phyloP scores from a whole-genome alignment of 2,888 invertebrate genomes.

The Hirtodrosophila histrioides region DNA sequence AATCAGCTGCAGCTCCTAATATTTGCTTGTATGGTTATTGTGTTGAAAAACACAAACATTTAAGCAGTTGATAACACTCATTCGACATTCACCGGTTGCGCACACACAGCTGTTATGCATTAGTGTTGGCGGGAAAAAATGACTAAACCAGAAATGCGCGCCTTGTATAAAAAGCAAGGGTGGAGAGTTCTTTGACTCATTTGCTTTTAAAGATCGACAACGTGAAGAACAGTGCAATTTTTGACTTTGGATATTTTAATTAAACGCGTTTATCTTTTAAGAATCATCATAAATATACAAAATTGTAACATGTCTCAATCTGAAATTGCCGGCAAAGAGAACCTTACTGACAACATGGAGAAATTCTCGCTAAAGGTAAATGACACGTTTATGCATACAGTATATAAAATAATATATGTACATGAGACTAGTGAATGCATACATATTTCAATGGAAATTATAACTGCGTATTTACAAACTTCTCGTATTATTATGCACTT shows the following conservation, averaged over 20 bases:
- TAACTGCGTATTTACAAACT: too few species aligned
- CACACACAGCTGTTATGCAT: conserved; percentile 29
- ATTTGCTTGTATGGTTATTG: background rate
- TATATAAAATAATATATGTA: too few species aligned
- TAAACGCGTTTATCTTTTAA: conserved; percentile 10
- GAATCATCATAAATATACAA: conserved; percentile 10
- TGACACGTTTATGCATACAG: conserved; percentile 45
- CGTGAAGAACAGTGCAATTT: background rate
- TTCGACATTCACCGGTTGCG: conserved; percentile 34
- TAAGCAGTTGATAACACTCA: conserved; percentile 23
- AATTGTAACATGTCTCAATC: conserved; percentile 65
- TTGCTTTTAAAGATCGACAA: conserved; percentile 25
- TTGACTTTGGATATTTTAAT: background rate
- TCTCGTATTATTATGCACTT: background rate
- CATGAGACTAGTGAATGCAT: too few species aligned
- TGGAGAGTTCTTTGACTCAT: conserved; percentile 20
- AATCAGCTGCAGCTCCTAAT: background rate
- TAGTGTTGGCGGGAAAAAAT: conserved; percentile 60
- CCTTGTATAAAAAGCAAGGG: conserved; percentile 50
- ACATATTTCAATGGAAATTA: too few species aligned
- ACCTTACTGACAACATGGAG: conserved; percentile 84
- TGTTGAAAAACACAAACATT: background rate
- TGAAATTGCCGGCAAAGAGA: conserved; percentile 82
- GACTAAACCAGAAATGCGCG: conserved; percentile 41
- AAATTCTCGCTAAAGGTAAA: conserved; percentile 83